phyloP scores from a whole-genome alignment of 2,113 vertebrate genomes.

The Hepsetus odoe region DNA sequence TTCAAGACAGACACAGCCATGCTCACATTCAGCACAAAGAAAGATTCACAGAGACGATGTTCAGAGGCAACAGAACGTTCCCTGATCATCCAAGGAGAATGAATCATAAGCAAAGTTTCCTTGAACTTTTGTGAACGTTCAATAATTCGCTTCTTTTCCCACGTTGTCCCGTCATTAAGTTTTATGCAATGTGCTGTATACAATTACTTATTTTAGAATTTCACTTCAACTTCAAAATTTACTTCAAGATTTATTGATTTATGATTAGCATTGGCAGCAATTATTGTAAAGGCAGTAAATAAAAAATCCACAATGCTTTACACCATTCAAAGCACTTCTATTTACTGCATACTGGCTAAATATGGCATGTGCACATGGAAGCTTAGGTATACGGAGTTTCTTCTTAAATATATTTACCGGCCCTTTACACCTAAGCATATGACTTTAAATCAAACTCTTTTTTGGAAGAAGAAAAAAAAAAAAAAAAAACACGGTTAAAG shows the following conservation, averaged over 20 bases:
- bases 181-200: too few species aligned
- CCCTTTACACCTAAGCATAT: neutral
- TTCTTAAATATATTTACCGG: neutral
- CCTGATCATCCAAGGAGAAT: too few species aligned
- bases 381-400: conserved; percentile 2
- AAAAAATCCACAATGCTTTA: neutral
- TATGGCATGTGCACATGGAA: neutral
- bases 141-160: neutral
- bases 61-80: neutral
- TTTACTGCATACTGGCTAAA: conserved; percentile 38
- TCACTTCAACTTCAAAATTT: too few species aligned
- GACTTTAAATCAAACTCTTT: neutral
- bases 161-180: too few species aligned
- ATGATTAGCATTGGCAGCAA: neutral
- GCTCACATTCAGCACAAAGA: neutral
- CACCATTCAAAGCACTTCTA: conserved; percentile 14
- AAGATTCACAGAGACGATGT: neutral
- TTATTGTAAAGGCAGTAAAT: neutral
- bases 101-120: neutral
- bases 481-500: conserved; percentile 22
- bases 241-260: too few species aligned
- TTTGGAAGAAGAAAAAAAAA: too few species aligned
- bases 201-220: too few species aligned
- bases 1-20: conserved; percentile 2
- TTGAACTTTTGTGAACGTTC: neutral